Percentiles rank a stretch among this genome's conserved stretches.
Evolutionary conservation across 2,797 vertebrate species (phyloP).

Genomic region (Streptopelia turtur): DNA sequence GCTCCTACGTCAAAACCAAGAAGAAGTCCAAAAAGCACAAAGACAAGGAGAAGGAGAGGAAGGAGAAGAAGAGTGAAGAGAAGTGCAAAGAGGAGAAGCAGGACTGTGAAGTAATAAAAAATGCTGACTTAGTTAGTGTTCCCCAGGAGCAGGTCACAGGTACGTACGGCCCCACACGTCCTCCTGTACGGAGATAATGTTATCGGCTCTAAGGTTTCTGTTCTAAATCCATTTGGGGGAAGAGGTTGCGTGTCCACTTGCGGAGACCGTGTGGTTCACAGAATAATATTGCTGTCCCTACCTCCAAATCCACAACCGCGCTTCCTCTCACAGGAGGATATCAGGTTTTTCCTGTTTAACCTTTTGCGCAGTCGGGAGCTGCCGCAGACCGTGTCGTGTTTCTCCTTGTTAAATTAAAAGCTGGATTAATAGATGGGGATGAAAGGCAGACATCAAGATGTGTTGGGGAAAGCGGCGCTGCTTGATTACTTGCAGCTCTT

Average conservation of each 20-base stretch:
- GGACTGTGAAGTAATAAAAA: constrained; percentile 76
- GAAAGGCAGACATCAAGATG: neutral
- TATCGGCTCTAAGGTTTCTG: neutral
- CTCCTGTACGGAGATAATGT: fast-evolving
- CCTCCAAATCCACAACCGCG: neutral
- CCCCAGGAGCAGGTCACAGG: constrained; percentile 83
- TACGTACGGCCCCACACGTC: constrained; percentile 45
- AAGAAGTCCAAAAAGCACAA: constrained; percentile 97
- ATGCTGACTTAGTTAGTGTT: constrained; percentile 75
- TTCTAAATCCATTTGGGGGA: neutral
- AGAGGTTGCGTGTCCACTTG: neutral
- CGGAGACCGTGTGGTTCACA: neutral
- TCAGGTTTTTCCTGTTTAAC: constrained; percentile 51
- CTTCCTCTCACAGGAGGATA: neutral
- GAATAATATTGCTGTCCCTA: neutral
- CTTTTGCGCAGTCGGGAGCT: neutral
- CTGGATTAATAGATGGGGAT: neutral
- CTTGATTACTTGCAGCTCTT: neutral
- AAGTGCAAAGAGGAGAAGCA: constrained; percentile 63
- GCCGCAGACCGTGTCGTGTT: neutral
- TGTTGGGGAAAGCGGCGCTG: neutral
- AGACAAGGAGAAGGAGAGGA: constrained; percentile 92
- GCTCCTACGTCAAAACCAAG: constrained; percentile 84
- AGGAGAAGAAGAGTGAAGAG: constrained; percentile 76
- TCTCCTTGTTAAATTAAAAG: constrained; percentile 35